Conservation (phyloP, 2,797 vertebrate species). For the Ptychobarbus kaznakovi region DNA sequence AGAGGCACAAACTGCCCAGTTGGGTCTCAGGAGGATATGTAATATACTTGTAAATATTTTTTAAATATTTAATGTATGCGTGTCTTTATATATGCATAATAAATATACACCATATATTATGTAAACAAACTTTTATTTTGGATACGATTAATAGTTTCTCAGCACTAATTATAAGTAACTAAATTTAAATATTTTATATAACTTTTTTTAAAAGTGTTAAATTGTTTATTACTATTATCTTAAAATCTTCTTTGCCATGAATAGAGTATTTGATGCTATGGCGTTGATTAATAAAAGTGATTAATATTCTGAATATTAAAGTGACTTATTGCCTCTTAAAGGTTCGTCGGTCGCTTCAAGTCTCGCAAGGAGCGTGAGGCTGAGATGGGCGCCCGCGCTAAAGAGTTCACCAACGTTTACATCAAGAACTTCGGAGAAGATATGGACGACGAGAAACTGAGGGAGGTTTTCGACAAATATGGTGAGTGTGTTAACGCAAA, state of each 20-base stretch:
- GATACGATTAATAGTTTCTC: no score
- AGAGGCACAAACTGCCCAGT: no score
- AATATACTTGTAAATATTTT: no score
- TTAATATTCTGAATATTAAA: neutral
- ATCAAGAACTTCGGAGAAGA: conserved; percentile 99
- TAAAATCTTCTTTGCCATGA: neutral
- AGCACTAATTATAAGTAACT: no score
- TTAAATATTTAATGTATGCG: no score
- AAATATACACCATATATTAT: no score
- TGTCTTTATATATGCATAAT: no score
- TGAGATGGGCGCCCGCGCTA: conserved; percentile 93
- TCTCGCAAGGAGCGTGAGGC: conserved; percentile 97
- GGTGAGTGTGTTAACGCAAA: conserved; percentile 78
- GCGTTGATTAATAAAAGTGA: no score
- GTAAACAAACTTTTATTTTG: no score
- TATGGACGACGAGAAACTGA: conserved; percentile 96
- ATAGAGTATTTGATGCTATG: neutral
- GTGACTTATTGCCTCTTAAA: conserved; percentile 57
- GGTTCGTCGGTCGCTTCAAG: conserved; percentile 97
- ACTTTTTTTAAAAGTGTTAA: neutral
- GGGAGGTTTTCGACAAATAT: conserved; percentile 93
- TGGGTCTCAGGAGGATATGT: no score
- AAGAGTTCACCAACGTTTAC: conserved; percentile 97
- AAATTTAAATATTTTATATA: neutral
- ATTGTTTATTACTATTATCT: neutral